phyloP scores from a whole-genome alignment of 1,140 invertebrate genomes.

The Aphis craccivora region DNA sequence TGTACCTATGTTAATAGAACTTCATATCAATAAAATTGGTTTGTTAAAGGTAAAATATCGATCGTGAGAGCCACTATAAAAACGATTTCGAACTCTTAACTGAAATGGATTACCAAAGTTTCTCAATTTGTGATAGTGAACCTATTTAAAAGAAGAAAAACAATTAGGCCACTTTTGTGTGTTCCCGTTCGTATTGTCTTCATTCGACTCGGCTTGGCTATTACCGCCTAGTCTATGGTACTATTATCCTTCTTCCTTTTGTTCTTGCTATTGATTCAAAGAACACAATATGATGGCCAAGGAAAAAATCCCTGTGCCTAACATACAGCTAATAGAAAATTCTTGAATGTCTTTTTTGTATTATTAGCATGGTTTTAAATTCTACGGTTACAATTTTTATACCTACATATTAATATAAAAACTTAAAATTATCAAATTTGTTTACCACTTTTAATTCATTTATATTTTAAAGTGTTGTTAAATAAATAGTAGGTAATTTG shows the following conservation, averaged over 20 bases:
- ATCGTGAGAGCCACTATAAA: neutral
- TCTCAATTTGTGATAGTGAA: constrained; percentile 40
- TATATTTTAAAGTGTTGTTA: neutral
- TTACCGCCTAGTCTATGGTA: neutral
- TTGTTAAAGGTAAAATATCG: neutral
- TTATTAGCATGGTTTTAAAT: neutral
- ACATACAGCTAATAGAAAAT: neutral
- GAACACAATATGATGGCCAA: neutral
- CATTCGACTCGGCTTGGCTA: neutral
- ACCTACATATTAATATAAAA: neutral
- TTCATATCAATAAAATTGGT: neutral
- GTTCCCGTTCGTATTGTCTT: neutral
- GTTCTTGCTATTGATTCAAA: constrained; percentile 22
- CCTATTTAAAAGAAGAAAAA: constrained; percentile 54
- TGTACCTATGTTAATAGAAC: neutral
- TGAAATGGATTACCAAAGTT: constrained; percentile 49
- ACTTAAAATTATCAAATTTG: neutral
- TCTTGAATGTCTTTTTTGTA: neutral
- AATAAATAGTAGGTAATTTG: neutral
- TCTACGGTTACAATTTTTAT: neutral
- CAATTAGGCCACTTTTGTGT: constrained; percentile 44
- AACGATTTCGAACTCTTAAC: neutral
- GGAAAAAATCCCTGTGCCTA: neutral
- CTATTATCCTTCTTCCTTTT: constrained; percentile 17
- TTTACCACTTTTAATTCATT: neutral